Conservation (phyloP, 2,888 invertebrate genomes). For the Mythimna albipuncta region DNA sequence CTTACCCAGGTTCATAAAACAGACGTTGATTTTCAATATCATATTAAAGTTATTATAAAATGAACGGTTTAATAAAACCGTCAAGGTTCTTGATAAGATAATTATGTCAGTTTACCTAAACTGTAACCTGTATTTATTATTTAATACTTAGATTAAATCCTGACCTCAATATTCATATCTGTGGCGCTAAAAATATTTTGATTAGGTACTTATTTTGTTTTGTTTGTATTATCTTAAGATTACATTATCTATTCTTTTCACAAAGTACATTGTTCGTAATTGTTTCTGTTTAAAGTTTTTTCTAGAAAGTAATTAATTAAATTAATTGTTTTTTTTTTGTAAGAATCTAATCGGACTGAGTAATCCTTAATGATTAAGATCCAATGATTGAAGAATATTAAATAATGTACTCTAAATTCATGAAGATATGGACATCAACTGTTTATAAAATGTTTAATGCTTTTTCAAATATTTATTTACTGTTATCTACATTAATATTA, state of each 20-base stretch:
- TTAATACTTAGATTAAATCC: constrained; percentile 35
- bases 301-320: constrained; percentile 9
- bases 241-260: constrained; percentile 24
- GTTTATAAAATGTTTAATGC: no score
- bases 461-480: no score
- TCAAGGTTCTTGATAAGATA: constrained; percentile 45
- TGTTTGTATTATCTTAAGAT: constrained; percentile 34
- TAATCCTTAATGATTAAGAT: no score
- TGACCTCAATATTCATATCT: constrained; percentile 47
- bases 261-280: constrained; percentile 17
- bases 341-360: background rate
- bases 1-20: background rate
- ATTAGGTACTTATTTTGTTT: constrained; percentile 34
- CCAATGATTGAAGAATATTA: no score
- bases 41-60: background rate
- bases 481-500: no score
- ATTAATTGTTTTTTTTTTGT: background rate
- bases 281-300: background rate
- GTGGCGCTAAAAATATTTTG: constrained; percentile 24
- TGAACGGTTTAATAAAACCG: background rate
- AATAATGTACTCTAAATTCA: no score
- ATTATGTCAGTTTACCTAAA: constrained; percentile 19
- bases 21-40: background rate
- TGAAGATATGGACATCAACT: no score
- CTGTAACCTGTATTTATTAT: constrained; percentile 34